These are phyloP conservation scores for Tragopan temminckii DNA, from an alignment of 2,797 vertebrate species.

Conservation along the genomic window DNA sequence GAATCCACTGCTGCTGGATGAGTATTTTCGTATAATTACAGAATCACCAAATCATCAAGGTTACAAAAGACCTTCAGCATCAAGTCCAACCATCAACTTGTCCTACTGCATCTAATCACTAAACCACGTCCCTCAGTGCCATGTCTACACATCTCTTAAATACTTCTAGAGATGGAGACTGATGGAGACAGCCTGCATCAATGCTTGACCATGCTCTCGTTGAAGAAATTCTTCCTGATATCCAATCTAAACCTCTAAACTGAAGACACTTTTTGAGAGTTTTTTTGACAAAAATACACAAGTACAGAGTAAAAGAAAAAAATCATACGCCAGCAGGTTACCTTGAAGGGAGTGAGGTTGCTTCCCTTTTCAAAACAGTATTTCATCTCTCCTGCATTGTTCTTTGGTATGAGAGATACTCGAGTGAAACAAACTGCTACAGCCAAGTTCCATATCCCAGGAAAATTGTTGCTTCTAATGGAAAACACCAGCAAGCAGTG, in stretches of 20 bases:
- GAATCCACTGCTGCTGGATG: not conserved
- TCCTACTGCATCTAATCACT: not conserved
- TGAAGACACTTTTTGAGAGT: not conserved
- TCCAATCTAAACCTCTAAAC: not conserved
- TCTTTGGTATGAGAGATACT: not conserved
- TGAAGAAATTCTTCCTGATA: not conserved
- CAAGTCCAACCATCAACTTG: not conserved
- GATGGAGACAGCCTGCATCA: not conserved
- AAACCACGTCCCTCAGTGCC: not conserved
- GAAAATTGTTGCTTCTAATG: conserved; percentile 19
- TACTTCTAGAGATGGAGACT: not conserved
- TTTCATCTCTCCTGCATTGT: not conserved
- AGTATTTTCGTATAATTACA: not conserved
- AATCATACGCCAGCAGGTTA: accelerated
- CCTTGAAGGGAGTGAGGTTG: not conserved
- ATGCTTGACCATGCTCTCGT: not conserved
- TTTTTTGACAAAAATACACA: not conserved
- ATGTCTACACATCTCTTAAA: not conserved
- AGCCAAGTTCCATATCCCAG: not conserved
- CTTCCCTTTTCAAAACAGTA: not conserved
- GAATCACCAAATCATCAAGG: not conserved
- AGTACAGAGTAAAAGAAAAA: not conserved
- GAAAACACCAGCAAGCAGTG: conserved; percentile 1
- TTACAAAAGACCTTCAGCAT: not conserved
- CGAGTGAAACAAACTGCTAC: not conserved